Evolutionary conservation across 2,888 invertebrate genomes (phyloP), one percentile per base, ranked within the genome.

Genomic region (Nephrotoma appendiculata): DNA sequence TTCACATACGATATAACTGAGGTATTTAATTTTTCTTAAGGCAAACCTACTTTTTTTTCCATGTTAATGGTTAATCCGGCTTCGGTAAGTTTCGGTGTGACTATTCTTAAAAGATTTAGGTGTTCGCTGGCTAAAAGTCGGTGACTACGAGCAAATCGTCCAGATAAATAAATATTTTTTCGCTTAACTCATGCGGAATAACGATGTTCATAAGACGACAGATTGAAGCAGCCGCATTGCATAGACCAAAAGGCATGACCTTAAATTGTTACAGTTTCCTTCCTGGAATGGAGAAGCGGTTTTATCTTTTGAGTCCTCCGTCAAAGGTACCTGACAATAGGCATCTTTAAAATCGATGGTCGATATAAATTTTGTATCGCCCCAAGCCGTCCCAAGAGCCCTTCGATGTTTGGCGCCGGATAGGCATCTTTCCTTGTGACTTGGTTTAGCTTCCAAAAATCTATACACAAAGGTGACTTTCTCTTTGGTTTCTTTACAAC

Each of bases 181-280:
- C 87, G 31, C 87, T 86, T 19, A 88, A 41, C 45, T 87, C 88
- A 52, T 87, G 86, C 4, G 88, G 89, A 2, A 89, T 87, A 0
- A 89, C 87, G n/a, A 87, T 87, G 86, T 89, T 88, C 86, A 89
- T 87, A 12, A 89, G 83, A 2, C 89, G 85, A 86, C 89, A 89
- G 6, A 88, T n/a, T 0, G 87, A 52, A 42, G 88, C 88, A 0
- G 88, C 86, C n/a, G 85, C 42, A 85, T 85, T 85, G 2, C n/a
- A n/a, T 2, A 85, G 43, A 11, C 87, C 88, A 57, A 88, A 88
- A 6, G 88, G 88, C 88, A 88, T 88, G 0, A 87, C 87, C 0
- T 19, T 86, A 19, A 86, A 88, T 43, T 85, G 85, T 5, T 19
- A 85, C n/a, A 88, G 57, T 7, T 88, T 88, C 1, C 86, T 43